phyloP scores from a whole-genome alignment of 2,113 vertebrate genomes.

The Bufo gargarizans region DNA sequence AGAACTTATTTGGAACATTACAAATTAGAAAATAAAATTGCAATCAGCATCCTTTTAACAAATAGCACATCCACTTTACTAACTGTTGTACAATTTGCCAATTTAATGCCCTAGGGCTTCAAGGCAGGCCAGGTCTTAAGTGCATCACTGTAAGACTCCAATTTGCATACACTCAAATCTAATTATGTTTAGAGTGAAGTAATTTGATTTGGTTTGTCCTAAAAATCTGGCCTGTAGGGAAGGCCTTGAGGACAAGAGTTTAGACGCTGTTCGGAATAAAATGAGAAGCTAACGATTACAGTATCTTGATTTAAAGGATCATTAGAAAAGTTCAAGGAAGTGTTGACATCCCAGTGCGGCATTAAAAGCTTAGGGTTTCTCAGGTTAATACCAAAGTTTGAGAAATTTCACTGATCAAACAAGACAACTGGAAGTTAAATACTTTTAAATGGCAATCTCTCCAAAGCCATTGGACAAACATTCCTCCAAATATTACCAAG shows the following conservation, averaged over 20 bases:
- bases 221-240: slow-evolving; percentile 41
- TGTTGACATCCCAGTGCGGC: slow-evolving; percentile 10
- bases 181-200: slow-evolving; percentile 55
- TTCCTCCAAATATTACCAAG: not conserved
- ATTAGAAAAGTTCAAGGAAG: slow-evolving; percentile 49
- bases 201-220: slow-evolving; percentile 55
- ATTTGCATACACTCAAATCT: slow-evolving; percentile 53
- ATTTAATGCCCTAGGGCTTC: slow-evolving; percentile 24
- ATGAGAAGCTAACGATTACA: slow-evolving; percentile 29
- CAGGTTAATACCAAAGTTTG: slow-evolving; percentile 19
- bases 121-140: slow-evolving; percentile 55
- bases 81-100: slow-evolving; percentile 42
- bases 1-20: not conserved
- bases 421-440: slow-evolving; percentile 7
- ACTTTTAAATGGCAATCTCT: not conserved
- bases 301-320: slow-evolving; percentile 48
- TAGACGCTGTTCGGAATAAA: slow-evolving; percentile 36
- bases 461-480: not conserved
- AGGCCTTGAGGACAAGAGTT: slow-evolving; percentile 41
- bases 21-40: slow-evolving; percentile 4
- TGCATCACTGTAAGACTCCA: slow-evolving; percentile 39
- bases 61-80: slow-evolving; percentile 27
- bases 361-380: slow-evolving; percentile 24
- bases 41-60: not conserved
- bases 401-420: not conserved